Evolutionary conservation across 1,140 invertebrate species (phyloP).

Genomic region (Drosophila nigrodunni): DNA sequence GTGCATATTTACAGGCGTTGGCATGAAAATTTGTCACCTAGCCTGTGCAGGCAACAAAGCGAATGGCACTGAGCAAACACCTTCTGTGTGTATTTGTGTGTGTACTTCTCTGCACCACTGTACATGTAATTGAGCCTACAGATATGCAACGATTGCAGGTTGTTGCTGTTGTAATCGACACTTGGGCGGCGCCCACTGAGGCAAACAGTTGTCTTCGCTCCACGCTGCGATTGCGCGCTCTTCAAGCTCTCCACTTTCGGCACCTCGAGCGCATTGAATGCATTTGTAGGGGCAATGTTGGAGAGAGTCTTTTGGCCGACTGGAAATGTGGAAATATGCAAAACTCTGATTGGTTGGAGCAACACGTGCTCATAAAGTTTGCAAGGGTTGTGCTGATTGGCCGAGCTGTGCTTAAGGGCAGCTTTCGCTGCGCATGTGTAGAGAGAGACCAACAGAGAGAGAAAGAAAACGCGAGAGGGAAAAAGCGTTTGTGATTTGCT

Average conservation of each 20-base stretch:
- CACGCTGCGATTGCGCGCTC: slow-evolving; percentile 64
- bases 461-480: slow-evolving; percentile 39
- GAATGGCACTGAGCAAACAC: slow-evolving; percentile 66
- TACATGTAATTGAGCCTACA: slow-evolving; percentile 72
- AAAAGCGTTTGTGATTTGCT: slow-evolving; percentile 47
- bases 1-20: slow-evolving; percentile 79
- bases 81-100: slow-evolving; percentile 23
- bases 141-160: slow-evolving; percentile 67
- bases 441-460: slow-evolving; percentile 40
- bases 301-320: slow-evolving; percentile 27
- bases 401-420: slow-evolving; percentile 55
- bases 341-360: slow-evolving; percentile 52
- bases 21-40: slow-evolving; percentile 82
- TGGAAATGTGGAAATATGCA: slow-evolving; percentile 83
- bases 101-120: slow-evolving; percentile 22
- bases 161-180: slow-evolving; percentile 76
- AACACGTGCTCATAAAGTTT: slow-evolving; percentile 59
- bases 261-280: slow-evolving; percentile 13
- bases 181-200: slow-evolving; percentile 71
- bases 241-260: slow-evolving; percentile 14
- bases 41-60: slow-evolving; percentile 33
- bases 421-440: slow-evolving; percentile 66
- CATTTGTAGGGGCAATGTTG: slow-evolving; percentile 65
- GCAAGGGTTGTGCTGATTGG: slow-evolving; percentile 59
- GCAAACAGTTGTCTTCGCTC: slow-evolving; percentile 54